These are phyloP conservation scores for Gallinago paraguaiae DNA, from an alignment of 2,113 vertebrate species.

Conservation along the genomic window DNA sequence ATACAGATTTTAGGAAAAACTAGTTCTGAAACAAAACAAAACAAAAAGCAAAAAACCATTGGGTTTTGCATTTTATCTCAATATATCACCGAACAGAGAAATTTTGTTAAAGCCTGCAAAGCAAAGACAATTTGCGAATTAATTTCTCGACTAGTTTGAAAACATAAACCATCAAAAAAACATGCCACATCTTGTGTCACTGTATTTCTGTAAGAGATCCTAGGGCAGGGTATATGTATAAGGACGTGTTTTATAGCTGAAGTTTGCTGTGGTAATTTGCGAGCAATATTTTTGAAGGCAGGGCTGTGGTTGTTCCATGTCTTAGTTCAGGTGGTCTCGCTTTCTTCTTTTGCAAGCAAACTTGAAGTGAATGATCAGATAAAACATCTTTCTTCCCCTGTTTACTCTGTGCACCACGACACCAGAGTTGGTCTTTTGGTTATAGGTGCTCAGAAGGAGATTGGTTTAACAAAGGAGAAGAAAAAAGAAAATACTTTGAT, in stretches of 20 bases:
- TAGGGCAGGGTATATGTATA: neutral
- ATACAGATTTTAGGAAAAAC: neutral
- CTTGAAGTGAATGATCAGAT: neutral
- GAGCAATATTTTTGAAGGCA: neutral
- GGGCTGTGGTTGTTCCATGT: neutral
- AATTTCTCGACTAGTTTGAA: neutral
- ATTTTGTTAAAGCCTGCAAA: neutral
- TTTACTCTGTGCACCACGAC: neutral
- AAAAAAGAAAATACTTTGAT: neutral
- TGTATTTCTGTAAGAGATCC: neutral
- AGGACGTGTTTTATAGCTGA: neutral
- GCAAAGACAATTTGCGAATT: conserved; percentile 8
- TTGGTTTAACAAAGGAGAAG: neutral
- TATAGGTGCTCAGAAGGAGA: neutral
- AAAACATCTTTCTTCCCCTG: neutral
- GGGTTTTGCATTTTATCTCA: neutral
- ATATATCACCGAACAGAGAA: neutral
- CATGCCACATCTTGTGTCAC: neutral
- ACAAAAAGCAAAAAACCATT: neutral
- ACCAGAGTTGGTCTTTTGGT: neutral
- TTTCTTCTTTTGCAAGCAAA: neutral
- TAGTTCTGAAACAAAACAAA: neutral
- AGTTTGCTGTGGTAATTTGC: neutral
- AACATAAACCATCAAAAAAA: neutral
- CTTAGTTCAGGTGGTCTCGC: neutral